Evolutionary conservation across 1,140 invertebrate genomes (phyloP), one percentile per base, ranked within the genome.

Genomic region (Drosophila saltans): DNA sequence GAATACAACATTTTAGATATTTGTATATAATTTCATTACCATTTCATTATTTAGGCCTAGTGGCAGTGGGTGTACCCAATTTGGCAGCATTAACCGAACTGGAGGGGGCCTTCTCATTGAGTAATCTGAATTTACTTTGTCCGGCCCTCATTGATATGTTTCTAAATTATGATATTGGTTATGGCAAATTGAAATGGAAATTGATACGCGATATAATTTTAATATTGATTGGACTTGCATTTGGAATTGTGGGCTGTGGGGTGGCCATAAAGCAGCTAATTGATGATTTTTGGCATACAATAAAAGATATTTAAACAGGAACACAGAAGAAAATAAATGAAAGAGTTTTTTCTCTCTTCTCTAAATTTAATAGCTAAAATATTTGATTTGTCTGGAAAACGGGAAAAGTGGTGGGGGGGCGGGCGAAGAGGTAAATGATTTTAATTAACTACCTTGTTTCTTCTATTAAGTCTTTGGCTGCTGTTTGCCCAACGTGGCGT

Each of bases 381-480:
- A 66, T 80, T 81, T 84, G 60, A 24, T 10, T 52, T 52, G 45
- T 52, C 45, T 52, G 45, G 45, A 21, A 1, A 39, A 9, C 4
- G 45, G 2, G 8, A 26, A 3, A 10, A 3, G 33, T 3, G 11
- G 6, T 1, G 8, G 16, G 16, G 21, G 8, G 16, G 16, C 16
- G 16, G 16, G 16, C 16, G 16, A 0, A 0, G 7, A 45, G 63
- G 63, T 67, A 16, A 72, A 43, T 62, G 62, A 33, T 75, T 85
- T 86, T 85, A 85, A 85, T 85, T 85, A 85, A 86, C 78, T 81
- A 71, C 70, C 66, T 74, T 81, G 73, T 66, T 68, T 77, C 65
- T 60, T 28, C 67, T 36, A 69, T 60, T 77, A 70, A 84, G 66
- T 65, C 30, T 7, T 52, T 43, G 72, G 30, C 59, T 61, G 45